Evolutionary conservation across 2,888 invertebrate species (phyloP), one percentile per base, ranked within the genome.

Genomic region (Pecten maximus): DNA sequence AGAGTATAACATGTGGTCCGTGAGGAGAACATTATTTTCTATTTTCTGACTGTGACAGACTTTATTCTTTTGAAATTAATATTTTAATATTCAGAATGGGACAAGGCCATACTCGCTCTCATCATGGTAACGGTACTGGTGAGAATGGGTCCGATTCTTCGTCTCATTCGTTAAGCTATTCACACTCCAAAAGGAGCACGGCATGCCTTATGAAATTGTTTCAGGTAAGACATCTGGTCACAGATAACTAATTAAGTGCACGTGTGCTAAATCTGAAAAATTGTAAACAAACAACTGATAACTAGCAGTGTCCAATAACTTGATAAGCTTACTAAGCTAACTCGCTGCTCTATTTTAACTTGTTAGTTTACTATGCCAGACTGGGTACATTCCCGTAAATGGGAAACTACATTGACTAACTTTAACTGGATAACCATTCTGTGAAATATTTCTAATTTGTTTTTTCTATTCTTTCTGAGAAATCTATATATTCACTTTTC

Each of bases 161-260:
- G 35, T 74, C 74, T 35, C 74, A 74, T 6, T 35, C 74, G 12
- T 74, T 74, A 28, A 74, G 16, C 35, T 74, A 74, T 74, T 74
- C 74, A 74, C 74, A 74, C 23, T 87, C 91, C 35, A 92, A 88
- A 88, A 87, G 86, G 35, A 89, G 93, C 40, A 89, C 91, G 40
- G 91, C 94, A 54, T 93, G 94, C 44, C 91, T 95, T 40, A 92
- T 94, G 74, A 94, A 94, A 91, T 91, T 95, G 40, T 95, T 95
- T 90, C 94, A 95, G 93, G 95, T 95, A 91, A 90, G 74, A 44
- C 16, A 35, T 88, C 2, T n/a, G n/a, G n/a, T n/a, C n/a, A n/a
- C n/a, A n/a, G n/a, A n/a, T n/a, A n/a, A n/a, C n/a, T n/a, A n/a
- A n/a, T n/a, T n/a, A n/a, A n/a, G n/a, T n/a, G n/a, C n/a, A n/a